phyloP scores from a whole-genome alignment of 2,797 vertebrate species.

The Platyrinchus mystaceus region DNA sequence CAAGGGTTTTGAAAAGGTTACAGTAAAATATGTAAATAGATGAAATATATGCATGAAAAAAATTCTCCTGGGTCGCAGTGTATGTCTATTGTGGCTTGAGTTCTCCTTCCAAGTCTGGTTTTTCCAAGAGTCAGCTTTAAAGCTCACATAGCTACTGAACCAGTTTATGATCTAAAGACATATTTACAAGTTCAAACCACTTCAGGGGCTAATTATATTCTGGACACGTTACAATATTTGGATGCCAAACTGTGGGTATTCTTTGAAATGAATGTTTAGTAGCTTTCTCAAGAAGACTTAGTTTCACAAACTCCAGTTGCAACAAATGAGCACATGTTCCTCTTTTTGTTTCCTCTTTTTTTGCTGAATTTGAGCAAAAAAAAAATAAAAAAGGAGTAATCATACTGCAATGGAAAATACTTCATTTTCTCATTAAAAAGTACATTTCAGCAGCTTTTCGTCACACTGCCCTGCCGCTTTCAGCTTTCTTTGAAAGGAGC shows the following conservation, averaged over 20 bases:
- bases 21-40: slow-evolving; percentile 62
- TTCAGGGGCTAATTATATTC: slow-evolving; percentile 49
- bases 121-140: slow-evolving; percentile 65
- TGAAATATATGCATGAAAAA: slow-evolving; percentile 38
- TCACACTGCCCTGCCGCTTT: slow-evolving; percentile 12
- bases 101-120: slow-evolving; percentile 49
- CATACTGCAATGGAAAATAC: slow-evolving; percentile 70
- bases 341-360: slow-evolving; percentile 78
- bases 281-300: slow-evolving; percentile 74
- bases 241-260: slow-evolving; percentile 56
- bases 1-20: slow-evolving; percentile 35
- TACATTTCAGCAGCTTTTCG: slow-evolving; percentile 58
- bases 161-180: slow-evolving; percentile 57
- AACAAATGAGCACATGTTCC: slow-evolving; percentile 74
- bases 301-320: slow-evolving; percentile 73
- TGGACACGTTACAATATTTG: slow-evolving; percentile 52
- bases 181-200: slow-evolving; percentile 63
- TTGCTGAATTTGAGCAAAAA: slow-evolving; percentile 67
- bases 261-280: slow-evolving; percentile 71
- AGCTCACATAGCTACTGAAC: neutral
- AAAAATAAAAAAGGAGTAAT: slow-evolving; percentile 12
- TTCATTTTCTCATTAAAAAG: slow-evolving; percentile 76
- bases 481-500: neutral
- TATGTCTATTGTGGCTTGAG: slow-evolving; percentile 54
- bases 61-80: neutral